Conservation (phyloP, 2,797 vertebrate species). For the Fistularia tabacaria region DNA sequence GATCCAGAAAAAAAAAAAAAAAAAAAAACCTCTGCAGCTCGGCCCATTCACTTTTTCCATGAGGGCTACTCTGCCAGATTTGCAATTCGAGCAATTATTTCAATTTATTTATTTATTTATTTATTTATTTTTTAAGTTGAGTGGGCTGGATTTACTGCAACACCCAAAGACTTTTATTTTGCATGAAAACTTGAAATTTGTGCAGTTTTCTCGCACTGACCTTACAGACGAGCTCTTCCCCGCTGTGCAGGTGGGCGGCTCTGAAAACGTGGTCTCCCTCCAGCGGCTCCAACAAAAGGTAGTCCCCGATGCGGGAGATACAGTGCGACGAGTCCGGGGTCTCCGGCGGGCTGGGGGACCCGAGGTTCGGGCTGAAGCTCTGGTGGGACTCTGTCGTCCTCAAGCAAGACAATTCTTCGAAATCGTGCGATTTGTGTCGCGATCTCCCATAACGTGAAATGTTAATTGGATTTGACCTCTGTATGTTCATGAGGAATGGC, state of each 20-base stretch:
- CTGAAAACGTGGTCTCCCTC: conserved; percentile 98
- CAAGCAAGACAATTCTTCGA: conserved; percentile 91
- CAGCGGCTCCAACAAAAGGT: conserved; percentile 97
- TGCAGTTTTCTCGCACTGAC: conserved; percentile 62
- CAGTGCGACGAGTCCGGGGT: conserved; percentile 98
- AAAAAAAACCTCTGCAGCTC: conserved; percentile 46
- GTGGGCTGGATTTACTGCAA: background rate
- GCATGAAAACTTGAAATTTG: background rate
- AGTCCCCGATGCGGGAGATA: conserved; percentile 98
- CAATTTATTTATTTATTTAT: no score
- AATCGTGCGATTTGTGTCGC: conserved; percentile 98
- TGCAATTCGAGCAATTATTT: conserved; percentile 58
- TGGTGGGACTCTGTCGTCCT: conserved; percentile 91
- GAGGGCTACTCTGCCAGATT: conserved; percentile 60
- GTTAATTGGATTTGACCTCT: conserved; percentile 98
- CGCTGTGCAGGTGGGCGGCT: conserved; percentile 96
- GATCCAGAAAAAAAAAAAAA: conserved; percentile 45
- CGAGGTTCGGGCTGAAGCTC: conserved; percentile 97
- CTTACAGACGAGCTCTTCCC: conserved; percentile 98
- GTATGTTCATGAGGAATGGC: conserved; percentile 99
- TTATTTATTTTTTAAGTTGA: conserved; percentile 11
- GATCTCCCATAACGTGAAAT: conserved; percentile 98
- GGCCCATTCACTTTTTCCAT: conserved; percentile 76
- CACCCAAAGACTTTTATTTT: background rate
- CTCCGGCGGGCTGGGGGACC: conserved; percentile 97